These are phyloP conservation scores for Oreochromis niloticus DNA, from an alignment of 2,113 vertebrate genomes.

Conservation along the genomic window DNA sequence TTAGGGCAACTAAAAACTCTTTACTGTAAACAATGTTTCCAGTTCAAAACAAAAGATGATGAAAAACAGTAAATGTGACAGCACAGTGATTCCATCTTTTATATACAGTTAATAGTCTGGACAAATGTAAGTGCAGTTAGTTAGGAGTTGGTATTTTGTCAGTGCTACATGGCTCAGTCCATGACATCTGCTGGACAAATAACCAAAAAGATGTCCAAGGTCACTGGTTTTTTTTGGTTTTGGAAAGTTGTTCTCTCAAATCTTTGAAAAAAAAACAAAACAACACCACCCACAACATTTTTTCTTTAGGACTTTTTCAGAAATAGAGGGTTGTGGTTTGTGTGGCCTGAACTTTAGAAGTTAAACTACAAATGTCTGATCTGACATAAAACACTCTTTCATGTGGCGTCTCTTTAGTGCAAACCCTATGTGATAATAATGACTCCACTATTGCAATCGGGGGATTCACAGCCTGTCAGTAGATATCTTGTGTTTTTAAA, in stretches of 20 bases:
- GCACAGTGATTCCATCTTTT: no score
- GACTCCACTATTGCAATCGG: not conserved
- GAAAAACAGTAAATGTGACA: not conserved
- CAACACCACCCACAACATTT: not conserved
- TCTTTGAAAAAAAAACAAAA: not conserved
- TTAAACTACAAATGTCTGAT: not conserved
- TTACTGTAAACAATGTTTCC: not conserved
- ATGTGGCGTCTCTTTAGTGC: not conserved
- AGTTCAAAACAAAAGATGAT: not conserved
- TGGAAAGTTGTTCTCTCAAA: not conserved
- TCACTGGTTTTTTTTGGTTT: not conserved
- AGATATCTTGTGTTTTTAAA: not conserved
- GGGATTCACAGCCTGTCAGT: not conserved
- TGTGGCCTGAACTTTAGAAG: not conserved
- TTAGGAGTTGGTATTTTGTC: no score
- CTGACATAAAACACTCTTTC: not conserved
- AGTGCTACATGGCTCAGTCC: not conserved
- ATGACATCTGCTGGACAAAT: not conserved
- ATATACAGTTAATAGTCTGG: no score
- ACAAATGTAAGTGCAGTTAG: no score
- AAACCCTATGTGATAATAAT: not conserved
- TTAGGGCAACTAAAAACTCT: not conserved
- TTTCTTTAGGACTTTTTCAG: not conserved
- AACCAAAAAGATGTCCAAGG: not conserved
- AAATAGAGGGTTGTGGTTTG: not conserved